Base-by-base conservation (phyloP, 2,797 vertebrate genomes). In the Gymnothorax reevesii region DNA sequence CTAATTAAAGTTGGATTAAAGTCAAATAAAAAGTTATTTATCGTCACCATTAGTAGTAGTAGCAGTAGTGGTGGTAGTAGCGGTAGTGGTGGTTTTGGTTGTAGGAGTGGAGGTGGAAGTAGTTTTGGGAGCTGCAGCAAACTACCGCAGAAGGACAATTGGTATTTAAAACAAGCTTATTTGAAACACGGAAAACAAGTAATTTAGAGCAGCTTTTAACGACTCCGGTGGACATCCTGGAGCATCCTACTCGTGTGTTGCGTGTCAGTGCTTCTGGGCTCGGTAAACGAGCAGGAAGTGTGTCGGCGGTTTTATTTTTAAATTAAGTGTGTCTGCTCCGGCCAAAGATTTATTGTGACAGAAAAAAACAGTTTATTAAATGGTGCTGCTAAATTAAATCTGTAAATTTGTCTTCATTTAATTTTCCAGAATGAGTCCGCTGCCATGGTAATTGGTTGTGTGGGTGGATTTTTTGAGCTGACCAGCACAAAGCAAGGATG, bases 321-420 rank as follows among this genome's bases (percentile, higher is more conserved):
- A 82, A 66, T 86, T 49, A 86, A 9, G 27, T 59, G 1, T 80
- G 85, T 66, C 75, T 9, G 55, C n/a, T 57, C 20, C 17, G 42
- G 52, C 9, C 64, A 66, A 52, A 33, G 54, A 83, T 57, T 86
- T 82, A 83, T 42, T 52, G 73, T 7, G 22, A 10, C 42, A 49
- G 49, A 71, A 71, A 85, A 42, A 85, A 73, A 57, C 54, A 73
- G 60, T 75, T 75, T 75, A 33, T 33, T 73, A 71, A 54, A 71
- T 54, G n/a, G 17, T 13, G 60, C 60, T 25, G 5, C 8, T 85
- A 27, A 66, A 66, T 66, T 6, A 66, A 66, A 25, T 71, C 3
- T 2, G 69, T 73, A 42, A 33, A 22, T 8, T 42, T 17, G 49
- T 75, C 49, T 75, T 75, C 6, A 75, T 49, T 42, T 42, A 13